Conservation (phyloP, 2,888 invertebrate species). For the Ethmia dodecea region DNA sequence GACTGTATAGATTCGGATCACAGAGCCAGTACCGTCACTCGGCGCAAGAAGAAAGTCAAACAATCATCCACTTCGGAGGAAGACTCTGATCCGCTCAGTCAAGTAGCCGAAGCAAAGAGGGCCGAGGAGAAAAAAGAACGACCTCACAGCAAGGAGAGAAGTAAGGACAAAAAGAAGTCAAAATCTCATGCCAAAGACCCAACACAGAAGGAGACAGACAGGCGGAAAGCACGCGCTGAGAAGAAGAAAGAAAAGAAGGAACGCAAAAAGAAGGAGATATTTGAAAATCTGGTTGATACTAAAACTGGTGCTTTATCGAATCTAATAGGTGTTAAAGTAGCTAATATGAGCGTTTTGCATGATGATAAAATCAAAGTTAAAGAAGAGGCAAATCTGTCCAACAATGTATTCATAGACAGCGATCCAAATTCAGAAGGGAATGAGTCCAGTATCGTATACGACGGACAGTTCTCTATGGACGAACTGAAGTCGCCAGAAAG, state of each 20-base stretch:
- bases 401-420: conserved; percentile 31
- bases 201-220: conserved; percentile 18
- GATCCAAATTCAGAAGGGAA: conserved; percentile 38
- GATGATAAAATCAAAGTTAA: background rate
- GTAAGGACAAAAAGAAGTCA: conserved; percentile 30
- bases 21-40: conserved; percentile 14
- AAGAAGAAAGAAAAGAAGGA: conserved; percentile 27
- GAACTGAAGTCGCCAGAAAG: conserved; percentile 44
- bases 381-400: conserved; percentile 10
- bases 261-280: conserved; percentile 25
- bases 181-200: conserved; percentile 24
- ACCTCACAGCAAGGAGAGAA: conserved; percentile 51
- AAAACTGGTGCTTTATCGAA: conserved; percentile 34
- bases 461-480: conserved; percentile 55
- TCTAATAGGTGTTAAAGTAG: conserved; percentile 52
- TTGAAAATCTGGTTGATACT: conserved; percentile 4
- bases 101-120: conserved; percentile 35
- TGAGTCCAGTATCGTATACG: conserved; percentile 40
- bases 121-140: conserved; percentile 45
- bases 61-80: conserved; percentile 28
- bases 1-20: conserved; percentile 26
- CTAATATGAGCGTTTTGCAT: conserved; percentile 8
- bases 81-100: conserved; percentile 50
- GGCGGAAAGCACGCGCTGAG: conserved; percentile 26
- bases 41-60: conserved; percentile 40